phyloP scores from a whole-genome alignment of 2,797 vertebrate genomes.

The Caiman crocodilus region DNA sequence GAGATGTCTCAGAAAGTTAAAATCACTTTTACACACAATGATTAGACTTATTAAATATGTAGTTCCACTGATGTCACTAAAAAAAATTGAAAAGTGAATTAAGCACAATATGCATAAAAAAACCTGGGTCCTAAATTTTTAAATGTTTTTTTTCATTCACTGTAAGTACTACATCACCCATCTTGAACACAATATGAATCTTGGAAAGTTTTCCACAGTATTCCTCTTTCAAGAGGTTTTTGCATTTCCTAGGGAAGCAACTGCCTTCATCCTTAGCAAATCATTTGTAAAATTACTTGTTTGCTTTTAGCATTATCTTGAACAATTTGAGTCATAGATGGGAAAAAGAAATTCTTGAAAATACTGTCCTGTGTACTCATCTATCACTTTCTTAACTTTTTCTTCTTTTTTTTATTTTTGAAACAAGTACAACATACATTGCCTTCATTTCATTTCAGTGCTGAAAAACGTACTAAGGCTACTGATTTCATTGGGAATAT shows the following conservation, averaged over 20 bases:
- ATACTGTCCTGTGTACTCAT: neutral
- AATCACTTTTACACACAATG: neutral
- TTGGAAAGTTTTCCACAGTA: neutral
- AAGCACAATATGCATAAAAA: neutral
- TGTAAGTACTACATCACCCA: neutral
- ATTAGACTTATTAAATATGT: neutral
- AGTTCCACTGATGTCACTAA: neutral
- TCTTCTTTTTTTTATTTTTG: neutral
- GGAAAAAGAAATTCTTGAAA: neutral
- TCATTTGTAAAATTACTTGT: neutral
- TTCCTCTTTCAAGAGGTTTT: fast-evolving
- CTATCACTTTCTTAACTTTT: neutral
- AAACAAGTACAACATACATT: neutral
- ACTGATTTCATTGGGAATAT: neutral
- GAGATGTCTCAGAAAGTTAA: neutral
- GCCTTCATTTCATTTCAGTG: neutral
- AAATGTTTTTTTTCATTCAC: neutral
- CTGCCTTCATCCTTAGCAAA: neutral
- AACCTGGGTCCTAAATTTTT: neutral
- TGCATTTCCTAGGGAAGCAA: neutral
- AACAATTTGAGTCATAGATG: neutral
- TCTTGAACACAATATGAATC: neutral
- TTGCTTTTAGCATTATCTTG: neutral
- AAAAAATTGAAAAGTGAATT: neutral
- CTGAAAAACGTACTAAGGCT: neutral